Evolutionary conservation across 2,113 vertebrate species (phyloP).

Genomic region (Mesoclemmys tuberculata): DNA sequence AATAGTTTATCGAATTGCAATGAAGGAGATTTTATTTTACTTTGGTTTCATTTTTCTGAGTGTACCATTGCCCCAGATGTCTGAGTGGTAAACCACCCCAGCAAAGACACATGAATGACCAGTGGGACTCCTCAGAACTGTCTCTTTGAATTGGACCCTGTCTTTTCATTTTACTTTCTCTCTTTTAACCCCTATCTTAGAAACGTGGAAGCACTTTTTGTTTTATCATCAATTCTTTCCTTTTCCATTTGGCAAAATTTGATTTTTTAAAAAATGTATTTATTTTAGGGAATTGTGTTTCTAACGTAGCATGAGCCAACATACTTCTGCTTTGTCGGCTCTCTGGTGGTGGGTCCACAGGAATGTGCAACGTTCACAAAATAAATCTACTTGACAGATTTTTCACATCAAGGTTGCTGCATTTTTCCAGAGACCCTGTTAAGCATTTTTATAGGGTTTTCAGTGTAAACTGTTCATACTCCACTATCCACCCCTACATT

Average conservation of each 20-base stretch:
- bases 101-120: neutral
- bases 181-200: neutral
- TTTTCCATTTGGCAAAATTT: neutral
- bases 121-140: conserved; percentile 5
- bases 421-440: neutral
- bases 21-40: neutral
- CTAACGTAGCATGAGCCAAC: neutral
- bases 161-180: neutral
- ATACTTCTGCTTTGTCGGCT: neutral
- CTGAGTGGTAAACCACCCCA: conserved; percentile 37
- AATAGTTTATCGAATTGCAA: conserved; percentile 36
- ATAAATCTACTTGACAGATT: neutral
- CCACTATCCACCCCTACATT: neutral
- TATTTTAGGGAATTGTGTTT: neutral
- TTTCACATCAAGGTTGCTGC: neutral
- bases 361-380: neutral
- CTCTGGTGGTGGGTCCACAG: neutral
- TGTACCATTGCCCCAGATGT: conserved; percentile 6
- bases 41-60: conserved; percentile 15
- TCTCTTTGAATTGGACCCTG: neutral
- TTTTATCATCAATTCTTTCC: conserved; percentile 6
- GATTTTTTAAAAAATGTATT: neutral
- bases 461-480: neutral
- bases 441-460: neutral
- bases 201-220: conserved; percentile 22